phyloP scores from a whole-genome alignment of 2,797 vertebrate genomes.

The Petrocephalus schoutedeni region DNA sequence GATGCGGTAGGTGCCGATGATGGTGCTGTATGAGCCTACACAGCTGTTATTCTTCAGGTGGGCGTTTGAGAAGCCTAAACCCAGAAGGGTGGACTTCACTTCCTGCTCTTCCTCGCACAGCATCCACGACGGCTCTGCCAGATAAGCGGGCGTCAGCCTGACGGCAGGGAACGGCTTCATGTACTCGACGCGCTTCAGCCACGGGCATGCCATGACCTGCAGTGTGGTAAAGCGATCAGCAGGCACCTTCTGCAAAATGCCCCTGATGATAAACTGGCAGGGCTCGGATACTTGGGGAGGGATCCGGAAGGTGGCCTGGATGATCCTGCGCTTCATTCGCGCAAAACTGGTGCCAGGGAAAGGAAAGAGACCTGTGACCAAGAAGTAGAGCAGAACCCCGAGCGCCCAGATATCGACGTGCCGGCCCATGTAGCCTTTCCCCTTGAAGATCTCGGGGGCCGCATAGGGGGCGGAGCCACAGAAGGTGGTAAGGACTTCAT shows the following conservation, averaged over 20 bases:
- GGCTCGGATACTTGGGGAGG: slow-evolving; percentile 47
- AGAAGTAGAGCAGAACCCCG: slow-evolving; percentile 65
- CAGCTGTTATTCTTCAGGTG: slow-evolving; percentile 56
- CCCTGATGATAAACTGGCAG: slow-evolving; percentile 57
- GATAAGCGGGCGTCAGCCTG: slow-evolving; percentile 41
- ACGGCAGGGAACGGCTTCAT: slow-evolving; percentile 40
- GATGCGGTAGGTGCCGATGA: slow-evolving; percentile 60
- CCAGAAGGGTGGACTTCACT: slow-evolving; percentile 48
- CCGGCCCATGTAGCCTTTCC: slow-evolving; percentile 52
- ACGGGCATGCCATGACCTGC: slow-evolving; percentile 50
- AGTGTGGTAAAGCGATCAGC: slow-evolving; percentile 47
- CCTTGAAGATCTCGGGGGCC: slow-evolving; percentile 63
- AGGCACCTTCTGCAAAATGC: slow-evolving; percentile 51
- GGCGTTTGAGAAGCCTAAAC: slow-evolving; percentile 51
- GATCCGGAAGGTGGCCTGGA: slow-evolving; percentile 56
- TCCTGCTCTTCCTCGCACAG: slow-evolving; percentile 50
- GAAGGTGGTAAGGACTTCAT: slow-evolving; percentile 52
- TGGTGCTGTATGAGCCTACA: slow-evolving; percentile 47
- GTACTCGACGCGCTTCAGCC: slow-evolving; percentile 55
- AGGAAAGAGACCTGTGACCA: slow-evolving; percentile 57
- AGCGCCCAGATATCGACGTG: slow-evolving; percentile 62
- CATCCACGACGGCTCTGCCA: slow-evolving; percentile 34
- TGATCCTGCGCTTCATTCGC: slow-evolving; percentile 51
- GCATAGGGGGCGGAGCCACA: slow-evolving; percentile 66
- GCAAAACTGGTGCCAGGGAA: slow-evolving; percentile 53